Evolutionary conservation across 1,140 invertebrate genomes (phyloP), one percentile per base, ranked within the genome.

Genomic region (Penaeus japonicus): DNA sequence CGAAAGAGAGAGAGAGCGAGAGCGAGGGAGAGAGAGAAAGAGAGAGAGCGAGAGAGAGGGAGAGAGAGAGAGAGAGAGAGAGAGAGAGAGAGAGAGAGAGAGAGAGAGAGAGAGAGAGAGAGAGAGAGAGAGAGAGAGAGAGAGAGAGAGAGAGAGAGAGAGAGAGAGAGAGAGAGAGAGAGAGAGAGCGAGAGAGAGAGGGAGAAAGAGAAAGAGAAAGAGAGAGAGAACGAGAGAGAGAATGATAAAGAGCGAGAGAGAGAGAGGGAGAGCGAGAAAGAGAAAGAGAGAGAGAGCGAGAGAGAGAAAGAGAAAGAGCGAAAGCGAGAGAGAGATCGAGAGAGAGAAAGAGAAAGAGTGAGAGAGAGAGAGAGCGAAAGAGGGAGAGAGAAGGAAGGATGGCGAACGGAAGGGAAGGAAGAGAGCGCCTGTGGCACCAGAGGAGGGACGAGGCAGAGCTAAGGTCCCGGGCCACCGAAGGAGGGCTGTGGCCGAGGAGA

Each of bases 71-170:
- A 65, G 62, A 65, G 62, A 27, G 27, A 65, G 62, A 27, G 73
- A 27, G 20, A 75, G 73, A 30, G 24, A 27, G 70, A 27, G 17
- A 75, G 24, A 22, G 24, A 75, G 24, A 27, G 70, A 75, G 17
- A 75, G 7, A 24, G 7, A 2, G 7, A 24, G 2, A 24, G 7
- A 3, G 7, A 30, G 24, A 30, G 24, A 75, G 73, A 30, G 73
- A 75, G 73, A 75, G 73, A 75, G 73, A 75, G 73, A 75, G 73
- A 75, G 73, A 75, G 73, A 75, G 73, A 75, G 73, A 75, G 73
- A 77, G 30, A 77, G 73, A 77, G 30, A 77, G 73, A 77, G 30
- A 39, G 73, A 77, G 30, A 77, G 32, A 77, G 30, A 77, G 32
- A 39, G 30, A 77, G 73, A 77, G 30, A 77, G 73, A 77, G 30